Conservation (phyloP, 1,140 invertebrate species). For the Batillaria attramentaria region DNA sequence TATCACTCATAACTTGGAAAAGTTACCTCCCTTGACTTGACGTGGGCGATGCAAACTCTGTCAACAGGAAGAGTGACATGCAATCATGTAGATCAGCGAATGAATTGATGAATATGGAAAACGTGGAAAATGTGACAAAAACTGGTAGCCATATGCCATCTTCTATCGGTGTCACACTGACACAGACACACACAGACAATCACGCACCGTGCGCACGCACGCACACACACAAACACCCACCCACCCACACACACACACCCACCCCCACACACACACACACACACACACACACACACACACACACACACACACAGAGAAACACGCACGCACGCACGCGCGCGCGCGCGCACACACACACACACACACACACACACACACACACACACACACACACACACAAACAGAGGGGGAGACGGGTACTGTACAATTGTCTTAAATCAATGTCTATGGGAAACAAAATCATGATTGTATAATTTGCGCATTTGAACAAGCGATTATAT, state of each 20-base stretch:
- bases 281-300: not conserved
- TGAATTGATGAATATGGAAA: too few species aligned
- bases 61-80: too few species aligned
- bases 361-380: not conserved
- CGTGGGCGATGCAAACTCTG: too few species aligned
- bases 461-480: too few species aligned
- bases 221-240: not conserved
- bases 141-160: too few species aligned
- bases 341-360: not conserved
- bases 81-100: too few species aligned
- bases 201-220: not conserved
- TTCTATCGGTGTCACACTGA: too few species aligned
- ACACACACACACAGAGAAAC: not conserved
- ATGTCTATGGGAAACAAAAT: too few species aligned
- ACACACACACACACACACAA: not conserved
- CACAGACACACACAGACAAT: not conserved
- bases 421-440: too few species aligned
- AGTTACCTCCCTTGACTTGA: not conserved
- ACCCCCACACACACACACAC: not conserved
- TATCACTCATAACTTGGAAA: not conserved
- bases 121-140: too few species aligned
- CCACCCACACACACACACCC: not conserved
- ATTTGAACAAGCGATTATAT: too few species aligned
- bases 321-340: not conserved
- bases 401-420: too few species aligned